Evolutionary conservation across 2,797 vertebrate species (phyloP).

Genomic region (Lerista edwardsae): DNA sequence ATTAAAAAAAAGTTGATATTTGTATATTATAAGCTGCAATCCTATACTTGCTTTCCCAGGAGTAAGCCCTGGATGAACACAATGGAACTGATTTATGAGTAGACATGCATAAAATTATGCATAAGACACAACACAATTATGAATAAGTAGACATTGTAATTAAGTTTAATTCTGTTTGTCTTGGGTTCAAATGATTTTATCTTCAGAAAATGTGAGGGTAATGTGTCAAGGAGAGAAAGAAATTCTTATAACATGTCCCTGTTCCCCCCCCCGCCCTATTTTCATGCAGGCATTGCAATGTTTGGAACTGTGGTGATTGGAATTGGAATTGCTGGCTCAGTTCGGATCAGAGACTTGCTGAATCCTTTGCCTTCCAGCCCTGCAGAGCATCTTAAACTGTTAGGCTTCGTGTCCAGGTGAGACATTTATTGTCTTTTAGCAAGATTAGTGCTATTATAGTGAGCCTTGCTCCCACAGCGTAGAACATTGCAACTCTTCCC

Average conservation of each 20-base stretch:
- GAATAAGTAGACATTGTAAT: too few species aligned
- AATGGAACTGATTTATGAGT: too few species aligned
- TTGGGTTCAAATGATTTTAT: neutral
- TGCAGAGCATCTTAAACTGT: slow-evolving; percentile 81
- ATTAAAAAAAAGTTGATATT: neutral
- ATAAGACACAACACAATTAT: too few species aligned
- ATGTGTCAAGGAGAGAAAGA: neutral
- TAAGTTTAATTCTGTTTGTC: neutral
- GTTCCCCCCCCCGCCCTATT: neutral
- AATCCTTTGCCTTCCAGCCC: slow-evolving; percentile 78
- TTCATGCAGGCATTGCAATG: slow-evolving; percentile 70
- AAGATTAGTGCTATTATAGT: neutral
- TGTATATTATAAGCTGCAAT: too few species aligned
- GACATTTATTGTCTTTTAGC: neutral
- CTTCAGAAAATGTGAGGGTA: neutral
- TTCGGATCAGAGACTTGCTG: slow-evolving; percentile 87
- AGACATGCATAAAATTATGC: too few species aligned
- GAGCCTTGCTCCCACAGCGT: neutral
- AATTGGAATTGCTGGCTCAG: slow-evolving; percentile 85
- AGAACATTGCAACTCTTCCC: neutral
- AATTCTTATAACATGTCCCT: neutral
- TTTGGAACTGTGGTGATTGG: slow-evolving; percentile 91
- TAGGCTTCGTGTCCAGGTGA: slow-evolving; percentile 92
- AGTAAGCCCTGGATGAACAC: too few species aligned
- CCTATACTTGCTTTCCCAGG: too few species aligned